Base-by-base conservation (phyloP, 1,140 invertebrate species). In the Trichonephila inaurata region DNA sequence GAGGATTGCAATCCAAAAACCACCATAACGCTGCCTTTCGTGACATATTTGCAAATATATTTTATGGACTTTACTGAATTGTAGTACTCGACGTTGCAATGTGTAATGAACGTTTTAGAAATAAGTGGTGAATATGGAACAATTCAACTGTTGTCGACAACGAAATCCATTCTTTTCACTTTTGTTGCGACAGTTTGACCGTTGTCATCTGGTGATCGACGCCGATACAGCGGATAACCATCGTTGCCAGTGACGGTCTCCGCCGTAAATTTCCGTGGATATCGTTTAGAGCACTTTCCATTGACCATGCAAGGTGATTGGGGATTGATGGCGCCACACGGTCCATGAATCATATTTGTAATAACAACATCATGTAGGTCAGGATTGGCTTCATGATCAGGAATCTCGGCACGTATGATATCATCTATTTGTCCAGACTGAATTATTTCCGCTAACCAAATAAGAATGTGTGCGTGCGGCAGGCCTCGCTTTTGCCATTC, bases 391-490 rank as follows among this genome's bases (percentile, higher is more conserved):
- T 83, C 81, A 0, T 4, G 44, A 83, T 58, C 81, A 21, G 81
- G 51, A 83, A 83, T 83, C 81, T 83, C 81, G 44, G 81, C 81
- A 83, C 81, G 44, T 83, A 83, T 83, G 81, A 83, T 83, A 51
- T 83, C 81, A 83, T 83, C 81, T 83, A 83, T 83, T 83, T 83
- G 28, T 1, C 44, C 81, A 5, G 81, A 33, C 16, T 86, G 51
- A 89, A 92, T 91, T 94, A 95, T 93, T 21, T 91, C 1, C 82
- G 58, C 40, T 62, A 94, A 62, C 61, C 94, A 93, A 14, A 96
- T 40, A 16, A 96, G 86, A 83, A 96, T 95, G 94, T 96, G 96
- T 16, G 90, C 91, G 94, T 96, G 96, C 5, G 95, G 95, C n/a
- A n/a, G n/a, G n/a, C n/a, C n/a, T n/a, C n/a, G n/a, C n/a, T n/a